Evolutionary conservation across 2,888 invertebrate genomes (phyloP).

Genomic region (Theretra japonica): DNA sequence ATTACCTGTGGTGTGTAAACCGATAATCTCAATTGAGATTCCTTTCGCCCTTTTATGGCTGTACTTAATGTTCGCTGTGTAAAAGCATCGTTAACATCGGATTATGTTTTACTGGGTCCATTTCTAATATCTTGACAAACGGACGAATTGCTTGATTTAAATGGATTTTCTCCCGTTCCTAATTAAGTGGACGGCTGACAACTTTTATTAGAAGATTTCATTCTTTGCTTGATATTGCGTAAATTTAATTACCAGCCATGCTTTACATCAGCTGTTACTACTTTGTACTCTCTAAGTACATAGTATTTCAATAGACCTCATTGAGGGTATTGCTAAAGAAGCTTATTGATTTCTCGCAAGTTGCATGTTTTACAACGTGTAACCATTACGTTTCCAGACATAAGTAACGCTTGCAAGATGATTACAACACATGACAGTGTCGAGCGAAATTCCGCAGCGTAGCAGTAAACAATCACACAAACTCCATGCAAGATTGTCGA

Average conservation of each 20-base stretch:
- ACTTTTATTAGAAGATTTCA: neutral
- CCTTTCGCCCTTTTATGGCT: conserved; percentile 65
- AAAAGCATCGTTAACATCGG: conserved; percentile 66
- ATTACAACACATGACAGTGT: neutral
- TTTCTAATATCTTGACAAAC: conserved; percentile 40
- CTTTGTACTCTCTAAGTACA: no score
- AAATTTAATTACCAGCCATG: no score
- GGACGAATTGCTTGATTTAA: conserved; percentile 42
- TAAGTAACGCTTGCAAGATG: conserved; percentile 1
- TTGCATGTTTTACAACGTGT: no score
- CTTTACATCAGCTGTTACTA: no score
- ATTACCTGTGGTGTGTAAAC: conserved; percentile 60
- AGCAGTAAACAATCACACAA: conserved; percentile 5
- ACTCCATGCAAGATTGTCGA: conserved; percentile 33
- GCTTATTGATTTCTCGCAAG: no score
- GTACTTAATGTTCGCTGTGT: conserved; percentile 63
- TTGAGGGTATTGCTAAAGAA: no score
- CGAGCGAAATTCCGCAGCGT: neutral
- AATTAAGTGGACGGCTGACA: neutral
- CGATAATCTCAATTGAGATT: conserved; percentile 69
- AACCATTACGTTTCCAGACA: neutral
- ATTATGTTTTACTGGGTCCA: conserved; percentile 28
- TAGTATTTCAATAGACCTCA: no score
- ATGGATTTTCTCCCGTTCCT: conserved; percentile 24
- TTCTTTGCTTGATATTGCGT: no score